A percentile compares a stretch with the other conserved stretches of the same genome.
These are phyloP conservation scores for Argyrosomus regius DNA, from an alignment of 2,797 vertebrate species.

Conservation along the genomic window DNA sequence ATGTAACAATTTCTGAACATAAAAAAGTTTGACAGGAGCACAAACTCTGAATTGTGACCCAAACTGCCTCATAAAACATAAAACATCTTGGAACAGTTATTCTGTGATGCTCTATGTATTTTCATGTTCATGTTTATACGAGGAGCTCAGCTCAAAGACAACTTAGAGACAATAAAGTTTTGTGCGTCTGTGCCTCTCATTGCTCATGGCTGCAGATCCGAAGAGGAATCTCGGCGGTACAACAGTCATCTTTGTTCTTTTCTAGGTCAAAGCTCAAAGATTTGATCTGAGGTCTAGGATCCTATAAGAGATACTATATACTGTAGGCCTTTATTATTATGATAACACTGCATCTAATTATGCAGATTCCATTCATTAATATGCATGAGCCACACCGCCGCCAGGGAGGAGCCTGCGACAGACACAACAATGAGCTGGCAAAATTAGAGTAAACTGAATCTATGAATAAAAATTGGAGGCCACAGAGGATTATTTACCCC, in stretches of 20 bases:
- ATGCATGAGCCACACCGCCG: constrained; percentile 75
- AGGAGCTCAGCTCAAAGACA: constrained; percentile 17
- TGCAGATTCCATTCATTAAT: constrained; percentile 74
- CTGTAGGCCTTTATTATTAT: constrained; percentile 76
- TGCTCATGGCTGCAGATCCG: constrained; percentile 36
- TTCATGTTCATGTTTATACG: constrained; percentile 20
- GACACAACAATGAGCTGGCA: constrained; percentile 84
- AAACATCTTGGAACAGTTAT: not conserved
- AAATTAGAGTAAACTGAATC: constrained; percentile 78
- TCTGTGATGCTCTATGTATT: not conserved
- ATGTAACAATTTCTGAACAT: not conserved
- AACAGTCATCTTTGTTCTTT: constrained; percentile 66
- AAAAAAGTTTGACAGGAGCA: not conserved
- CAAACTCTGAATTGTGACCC: not conserved
- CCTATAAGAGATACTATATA: constrained; percentile 63
- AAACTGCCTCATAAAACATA: not conserved
- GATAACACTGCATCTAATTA: constrained; percentile 79
- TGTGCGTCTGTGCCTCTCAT: not conserved
- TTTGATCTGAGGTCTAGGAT: constrained; percentile 65
- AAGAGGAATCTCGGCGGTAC: constrained; percentile 18
- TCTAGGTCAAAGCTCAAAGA: constrained; percentile 69
- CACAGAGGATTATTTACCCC: constrained; percentile 75
- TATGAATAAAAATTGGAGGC: constrained; percentile 79
- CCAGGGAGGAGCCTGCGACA: constrained; percentile 81
- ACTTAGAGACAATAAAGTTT: constrained; percentile 34